These are phyloP conservation scores for Caiman crocodilus DNA, from an alignment of 2,797 vertebrate species.

Conservation along the genomic window DNA sequence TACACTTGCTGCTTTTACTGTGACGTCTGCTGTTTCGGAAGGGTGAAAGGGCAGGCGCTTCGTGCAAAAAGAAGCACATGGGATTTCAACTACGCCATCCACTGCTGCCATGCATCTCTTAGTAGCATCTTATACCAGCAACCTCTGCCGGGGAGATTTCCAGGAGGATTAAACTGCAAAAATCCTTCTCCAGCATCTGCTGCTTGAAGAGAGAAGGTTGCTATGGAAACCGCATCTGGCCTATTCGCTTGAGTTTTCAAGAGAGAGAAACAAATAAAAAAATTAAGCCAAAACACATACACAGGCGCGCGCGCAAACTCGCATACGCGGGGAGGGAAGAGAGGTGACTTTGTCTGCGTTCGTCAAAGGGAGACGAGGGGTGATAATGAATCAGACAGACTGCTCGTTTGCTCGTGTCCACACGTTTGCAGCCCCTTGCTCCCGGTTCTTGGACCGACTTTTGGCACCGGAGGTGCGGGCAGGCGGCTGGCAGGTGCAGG, in stretches of 20 bases:
- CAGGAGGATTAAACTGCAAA: slow-evolving; percentile 69
- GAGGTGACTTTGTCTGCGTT: neutral
- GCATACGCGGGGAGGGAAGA: neutral
- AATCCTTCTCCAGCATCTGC: slow-evolving; percentile 58
- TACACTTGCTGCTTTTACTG: neutral
- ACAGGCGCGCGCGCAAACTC: accelerated
- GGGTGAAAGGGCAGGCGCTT: neutral
- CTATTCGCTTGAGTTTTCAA: slow-evolving; percentile 48
- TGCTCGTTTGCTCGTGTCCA: neutral
- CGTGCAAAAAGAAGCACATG: neutral
- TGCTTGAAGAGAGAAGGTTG: slow-evolving; percentile 64
- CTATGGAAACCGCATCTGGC: slow-evolving; percentile 80
- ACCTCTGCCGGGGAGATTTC: slow-evolving; percentile 59
- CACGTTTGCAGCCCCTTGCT: neutral
- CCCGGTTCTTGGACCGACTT: neutral
- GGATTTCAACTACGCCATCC: slow-evolving; percentile 12
- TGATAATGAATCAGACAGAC: neutral
- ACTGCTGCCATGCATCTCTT: neutral
- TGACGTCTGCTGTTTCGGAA: neutral
- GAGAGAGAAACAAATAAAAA: slow-evolving; percentile 59
- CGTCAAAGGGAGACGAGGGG: neutral
- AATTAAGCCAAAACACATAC: slow-evolving; percentile 16
- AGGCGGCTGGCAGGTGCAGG: accelerated
- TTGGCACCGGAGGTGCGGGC: neutral
- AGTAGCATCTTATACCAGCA: slow-evolving; percentile 27